Base-by-base conservation (phyloP, 2,797 vertebrate genomes). In the Phalloptychus januarius region DNA sequence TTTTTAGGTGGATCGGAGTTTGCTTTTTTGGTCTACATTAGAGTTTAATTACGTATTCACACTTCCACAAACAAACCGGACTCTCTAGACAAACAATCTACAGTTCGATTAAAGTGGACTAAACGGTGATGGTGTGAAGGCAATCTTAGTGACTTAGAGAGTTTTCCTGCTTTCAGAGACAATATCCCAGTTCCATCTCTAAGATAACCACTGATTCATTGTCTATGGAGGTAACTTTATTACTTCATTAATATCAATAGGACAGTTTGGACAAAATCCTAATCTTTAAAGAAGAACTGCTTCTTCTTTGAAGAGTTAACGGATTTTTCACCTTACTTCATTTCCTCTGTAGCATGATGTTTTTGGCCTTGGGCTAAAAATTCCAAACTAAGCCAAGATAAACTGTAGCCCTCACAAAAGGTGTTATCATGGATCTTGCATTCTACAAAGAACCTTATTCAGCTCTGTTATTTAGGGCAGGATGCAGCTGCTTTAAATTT, bases 401-500 rank as follows among this genome's bases (percentile, higher is more conserved):
- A 78, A 80, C 45, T 25, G 3, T 13, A 6, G 36, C 36, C 23
- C 38, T n/a, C 5, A 40, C 20, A 23, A 67, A 67, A 40, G 63
- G 65, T 69, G 38, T 42, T 69, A 69, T 69, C 38, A 13, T n/a
- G 38, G 38, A 20, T 42, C 65, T 42, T 69, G 23, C 38, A n/a
- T 42, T 69, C 25, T 69, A 69, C 38, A 69, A 40, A 44, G 38
- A 69, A 69, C 38, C 38, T 69, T 42, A 20, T 12, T 42, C 63
- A 40, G 71, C 77, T 80, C 5, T 75, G 74, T 83, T 83, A 83
- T 89, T 80, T 61, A 70, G 48, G 52, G 72, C 48, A 70, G 71
- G 78, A 69, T 48, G 74, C 75, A 87, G 82, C 77, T 70, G 82
- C 50, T 81, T 87, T 25, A 75, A 40, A 88, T 88, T 79, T 78